phyloP scores from a whole-genome alignment of 2,797 vertebrate species.

The Pyrrhura leucotis region DNA sequence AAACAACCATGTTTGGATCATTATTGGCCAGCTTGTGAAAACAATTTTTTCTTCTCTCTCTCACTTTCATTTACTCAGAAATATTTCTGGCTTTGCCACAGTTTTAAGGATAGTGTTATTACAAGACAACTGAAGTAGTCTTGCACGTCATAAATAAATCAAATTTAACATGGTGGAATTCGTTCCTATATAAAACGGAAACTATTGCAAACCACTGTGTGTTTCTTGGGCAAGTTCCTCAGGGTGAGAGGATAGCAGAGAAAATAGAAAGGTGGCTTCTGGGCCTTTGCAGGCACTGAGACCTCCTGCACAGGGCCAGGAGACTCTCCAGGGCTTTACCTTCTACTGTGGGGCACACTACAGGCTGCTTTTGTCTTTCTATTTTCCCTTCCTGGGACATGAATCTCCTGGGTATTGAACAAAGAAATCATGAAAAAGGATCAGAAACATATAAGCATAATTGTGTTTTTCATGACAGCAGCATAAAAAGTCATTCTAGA shows the following conservation, averaged over 20 bases:
- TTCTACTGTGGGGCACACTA: background rate
- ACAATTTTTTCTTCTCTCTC: background rate
- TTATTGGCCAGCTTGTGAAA: background rate
- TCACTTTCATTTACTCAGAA: background rate
- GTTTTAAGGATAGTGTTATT: background rate
- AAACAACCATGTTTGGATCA: background rate
- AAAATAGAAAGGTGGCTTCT: background rate
- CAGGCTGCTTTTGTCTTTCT: background rate
- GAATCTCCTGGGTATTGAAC: background rate
- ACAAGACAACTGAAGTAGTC: background rate
- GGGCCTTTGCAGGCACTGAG: background rate
- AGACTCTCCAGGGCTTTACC: background rate
- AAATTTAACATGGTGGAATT: background rate
- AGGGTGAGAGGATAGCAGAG: background rate
- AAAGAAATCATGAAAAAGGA: background rate
- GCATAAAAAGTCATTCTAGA: background rate
- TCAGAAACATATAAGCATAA: background rate
- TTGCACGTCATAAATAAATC: background rate
- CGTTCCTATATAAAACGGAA: background rate
- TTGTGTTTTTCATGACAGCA: background rate
- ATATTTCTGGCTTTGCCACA: background rate
- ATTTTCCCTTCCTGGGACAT: background rate
- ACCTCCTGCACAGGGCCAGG: accelerated
- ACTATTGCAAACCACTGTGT: background rate
- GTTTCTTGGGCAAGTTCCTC: background rate